Percentiles rank a stretch among this genome's conserved stretches.
Evolutionary conservation across 2,888 invertebrate genomes (phyloP).

Genomic region (Andrena minutula): DNA sequence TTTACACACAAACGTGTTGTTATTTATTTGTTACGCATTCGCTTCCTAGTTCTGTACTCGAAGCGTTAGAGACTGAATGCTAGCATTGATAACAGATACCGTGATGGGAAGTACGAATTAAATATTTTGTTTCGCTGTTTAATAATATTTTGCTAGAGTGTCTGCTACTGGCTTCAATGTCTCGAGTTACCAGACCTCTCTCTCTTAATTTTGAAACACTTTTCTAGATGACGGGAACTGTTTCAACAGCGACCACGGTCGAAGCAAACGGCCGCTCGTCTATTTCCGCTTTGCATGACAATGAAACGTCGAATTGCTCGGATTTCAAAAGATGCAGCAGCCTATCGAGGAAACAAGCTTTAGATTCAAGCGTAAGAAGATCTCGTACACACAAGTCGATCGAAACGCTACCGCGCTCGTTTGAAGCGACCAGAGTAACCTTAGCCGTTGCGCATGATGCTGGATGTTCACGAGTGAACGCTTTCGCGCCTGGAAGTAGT

Average conservation of each 20-base stretch:
- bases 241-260: neutral
- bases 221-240: slow-evolving; percentile 20
- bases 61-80: slow-evolving; percentile 20
- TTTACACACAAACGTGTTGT: slow-evolving; percentile 52
- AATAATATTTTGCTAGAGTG: slow-evolving; percentile 2
- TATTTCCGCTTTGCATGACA: slow-evolving; percentile 52
- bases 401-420: neutral
- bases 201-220: slow-evolving; percentile 28
- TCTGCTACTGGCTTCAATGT: slow-evolving; percentile 16
- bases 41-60: slow-evolving; percentile 51
- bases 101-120: neutral
- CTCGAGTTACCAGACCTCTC: neutral
- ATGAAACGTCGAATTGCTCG: slow-evolving; percentile 20
- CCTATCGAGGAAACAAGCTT: neutral
- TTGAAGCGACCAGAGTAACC: neutral
- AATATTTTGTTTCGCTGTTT: neutral
- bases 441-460: neutral
- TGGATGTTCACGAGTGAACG: neutral
- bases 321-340: slow-evolving; percentile 11
- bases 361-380: slow-evolving; percentile 3
- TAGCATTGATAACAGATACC: neutral
- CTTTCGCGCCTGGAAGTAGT: slow-evolving; percentile 1
- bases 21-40: slow-evolving; percentile 55
- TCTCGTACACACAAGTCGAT: neutral
- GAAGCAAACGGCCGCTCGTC: slow-evolving; percentile 1